Conservation (phyloP, 2,113 vertebrate species). For the Tetrax tetrax region DNA sequence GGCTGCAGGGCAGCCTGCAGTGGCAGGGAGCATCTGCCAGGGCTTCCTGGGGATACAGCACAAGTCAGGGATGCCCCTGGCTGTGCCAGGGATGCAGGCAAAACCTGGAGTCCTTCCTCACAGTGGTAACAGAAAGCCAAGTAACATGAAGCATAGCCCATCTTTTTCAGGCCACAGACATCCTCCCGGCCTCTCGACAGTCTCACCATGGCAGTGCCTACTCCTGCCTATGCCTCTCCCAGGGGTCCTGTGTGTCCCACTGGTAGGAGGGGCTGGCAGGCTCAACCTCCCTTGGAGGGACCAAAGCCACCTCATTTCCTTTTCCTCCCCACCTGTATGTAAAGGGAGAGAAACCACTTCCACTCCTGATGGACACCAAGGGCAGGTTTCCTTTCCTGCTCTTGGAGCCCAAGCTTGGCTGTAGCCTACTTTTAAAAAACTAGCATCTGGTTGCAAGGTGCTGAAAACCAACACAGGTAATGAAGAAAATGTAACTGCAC, state of each 20-base stretch:
- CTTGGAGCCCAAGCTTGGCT: not conserved
- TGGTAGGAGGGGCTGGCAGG: too few species aligned
- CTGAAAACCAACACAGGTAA: not conserved
- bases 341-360: not conserved
- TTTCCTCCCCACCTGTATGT: not conserved
- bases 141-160: not conserved
- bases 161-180: not conserved
- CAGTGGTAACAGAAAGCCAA: not conserved
- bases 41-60: not conserved
- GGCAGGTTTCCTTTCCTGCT: not conserved
- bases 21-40: not conserved
- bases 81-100: not conserved
- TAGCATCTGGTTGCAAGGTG: not conserved
- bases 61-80: not conserved
- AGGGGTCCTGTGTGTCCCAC: not conserved
- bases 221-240: accelerated
- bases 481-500: not conserved
- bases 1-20: not conserved
- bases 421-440: not conserved
- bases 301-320: not conserved
- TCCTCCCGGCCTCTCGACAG: not conserved
- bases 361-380: not conserved
- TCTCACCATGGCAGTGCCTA: not conserved
- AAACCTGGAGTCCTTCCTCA: not conserved
- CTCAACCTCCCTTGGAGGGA: not conserved